Percentiles rank a stretch among this genome's conserved stretches.
Evolutionary conservation across 2,113 vertebrate genomes (phyloP).

Genomic region (Archocentrus centrarchus): DNA sequence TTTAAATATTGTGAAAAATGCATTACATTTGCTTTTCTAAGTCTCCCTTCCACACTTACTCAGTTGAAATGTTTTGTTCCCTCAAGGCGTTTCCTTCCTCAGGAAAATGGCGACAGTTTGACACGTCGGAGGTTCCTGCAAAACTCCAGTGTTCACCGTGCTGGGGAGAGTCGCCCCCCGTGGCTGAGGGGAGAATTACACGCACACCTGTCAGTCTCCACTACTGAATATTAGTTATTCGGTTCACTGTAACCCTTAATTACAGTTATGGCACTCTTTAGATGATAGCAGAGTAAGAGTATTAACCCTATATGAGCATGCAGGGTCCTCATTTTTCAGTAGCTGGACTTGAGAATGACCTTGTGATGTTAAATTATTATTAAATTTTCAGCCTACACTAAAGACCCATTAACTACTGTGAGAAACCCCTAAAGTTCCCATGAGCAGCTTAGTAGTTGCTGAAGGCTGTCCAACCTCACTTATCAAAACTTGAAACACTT

Average conservation of each 20-base stretch:
- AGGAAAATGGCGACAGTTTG: constrained; percentile 73
- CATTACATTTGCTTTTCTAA: background rate
- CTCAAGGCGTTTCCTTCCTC: constrained; percentile 79
- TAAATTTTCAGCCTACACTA: background rate
- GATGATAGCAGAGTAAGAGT: background rate
- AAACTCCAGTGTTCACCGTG: constrained; percentile 41
- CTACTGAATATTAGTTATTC: background rate
- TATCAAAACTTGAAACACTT: constrained; percentile 82
- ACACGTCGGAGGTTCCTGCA: constrained; percentile 73
- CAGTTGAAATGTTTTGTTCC: constrained; percentile 38
- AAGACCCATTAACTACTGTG: constrained; percentile 71
- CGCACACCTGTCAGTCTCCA: background rate
- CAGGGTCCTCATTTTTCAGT: background rate
- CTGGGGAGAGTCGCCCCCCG: constrained; percentile 24
- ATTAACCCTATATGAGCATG: background rate
- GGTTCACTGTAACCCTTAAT: no score
- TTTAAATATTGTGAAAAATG: background rate
- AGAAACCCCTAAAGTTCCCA: constrained; percentile 78
- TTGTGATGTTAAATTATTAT: background rate
- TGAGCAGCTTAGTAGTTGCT: constrained; percentile 81
- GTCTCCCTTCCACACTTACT: constrained; percentile 43
- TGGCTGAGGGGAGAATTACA: constrained; percentile 28
- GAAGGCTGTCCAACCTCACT: constrained; percentile 88
- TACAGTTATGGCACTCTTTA: background rate
- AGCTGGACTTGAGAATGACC: no score